phyloP scores from a whole-genome alignment of 2,113 vertebrate species.

The Rhinichthys klamathensis region DNA sequence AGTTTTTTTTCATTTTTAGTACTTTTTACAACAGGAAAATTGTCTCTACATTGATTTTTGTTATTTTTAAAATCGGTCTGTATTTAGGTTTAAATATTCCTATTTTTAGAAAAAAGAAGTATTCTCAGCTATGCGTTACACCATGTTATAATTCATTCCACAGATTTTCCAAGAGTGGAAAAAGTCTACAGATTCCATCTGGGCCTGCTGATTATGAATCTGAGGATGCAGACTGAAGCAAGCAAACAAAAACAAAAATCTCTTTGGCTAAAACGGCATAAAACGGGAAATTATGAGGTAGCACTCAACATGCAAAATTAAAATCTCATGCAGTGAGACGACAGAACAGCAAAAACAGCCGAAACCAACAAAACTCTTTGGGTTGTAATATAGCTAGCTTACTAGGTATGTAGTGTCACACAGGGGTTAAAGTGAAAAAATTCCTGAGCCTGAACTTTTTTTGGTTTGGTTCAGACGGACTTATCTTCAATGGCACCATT shows the following conservation, averaged over 20 bases:
- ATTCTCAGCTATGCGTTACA: background rate
- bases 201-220: background rate
- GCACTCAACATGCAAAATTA: slow-evolving; percentile 2
- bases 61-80: background rate
- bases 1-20: too few relatives aligned
- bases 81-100: background rate
- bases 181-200: background rate
- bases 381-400: background rate
- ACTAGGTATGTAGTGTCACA: background rate
- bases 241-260: background rate
- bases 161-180: background rate
- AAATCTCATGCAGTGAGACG: slow-evolving; percentile 5
- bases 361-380: background rate
- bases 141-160: background rate
- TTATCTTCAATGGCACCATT: too few relatives aligned
- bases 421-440: too few relatives aligned
- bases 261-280: background rate
- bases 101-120: background rate
- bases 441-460: too few relatives aligned
- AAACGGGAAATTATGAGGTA: background rate
- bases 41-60: background rate
- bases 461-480: too few relatives aligned
- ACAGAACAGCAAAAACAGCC: background rate
- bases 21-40: background rate
- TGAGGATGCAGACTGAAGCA: slow-evolving; percentile 7